Evolutionary conservation across 2,888 invertebrate genomes (phyloP).

Genomic region (Eupithecia centaureata): DNA sequence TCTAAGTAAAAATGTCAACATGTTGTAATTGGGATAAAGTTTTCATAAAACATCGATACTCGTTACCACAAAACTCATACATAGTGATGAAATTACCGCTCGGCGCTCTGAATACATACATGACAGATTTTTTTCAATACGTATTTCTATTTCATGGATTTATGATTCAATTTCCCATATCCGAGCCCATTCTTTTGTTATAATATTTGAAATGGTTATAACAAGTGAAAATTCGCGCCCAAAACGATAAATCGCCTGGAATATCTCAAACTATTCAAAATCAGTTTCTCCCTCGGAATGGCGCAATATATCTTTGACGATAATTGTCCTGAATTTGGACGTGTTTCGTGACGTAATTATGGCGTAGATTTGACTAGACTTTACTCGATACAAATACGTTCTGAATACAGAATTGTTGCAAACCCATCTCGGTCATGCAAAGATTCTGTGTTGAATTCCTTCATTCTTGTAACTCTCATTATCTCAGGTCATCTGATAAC

Average conservation of each 20-base stretch:
- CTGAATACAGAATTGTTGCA: background rate
- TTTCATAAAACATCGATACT: conserved; percentile 11
- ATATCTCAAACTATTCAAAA: conserved; percentile 72
- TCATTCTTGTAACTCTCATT: too few species aligned
- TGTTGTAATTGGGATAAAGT: background rate
- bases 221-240: conserved; percentile 52
- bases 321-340: conserved; percentile 55
- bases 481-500: too few species aligned
- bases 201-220: conserved; percentile 44
- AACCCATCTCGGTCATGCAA: too few species aligned
- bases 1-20: background rate
- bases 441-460: too few species aligned
- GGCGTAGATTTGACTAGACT: conserved; percentile 6
- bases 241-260: conserved; percentile 60
- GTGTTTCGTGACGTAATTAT: conserved; percentile 41
- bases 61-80: conserved; percentile 24
- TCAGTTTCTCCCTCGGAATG: conserved; percentile 60
- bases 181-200: conserved; percentile 42
- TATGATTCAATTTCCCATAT: conserved; percentile 43
- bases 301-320: conserved; percentile 52
- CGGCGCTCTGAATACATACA: conserved; percentile 27
- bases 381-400: background rate
- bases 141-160: conserved; percentile 40
- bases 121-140: conserved; percentile 26
- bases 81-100: conserved; percentile 1